phyloP scores from a whole-genome alignment of 2,797 vertebrate genomes.

The Lutjanus argentimaculatus region DNA sequence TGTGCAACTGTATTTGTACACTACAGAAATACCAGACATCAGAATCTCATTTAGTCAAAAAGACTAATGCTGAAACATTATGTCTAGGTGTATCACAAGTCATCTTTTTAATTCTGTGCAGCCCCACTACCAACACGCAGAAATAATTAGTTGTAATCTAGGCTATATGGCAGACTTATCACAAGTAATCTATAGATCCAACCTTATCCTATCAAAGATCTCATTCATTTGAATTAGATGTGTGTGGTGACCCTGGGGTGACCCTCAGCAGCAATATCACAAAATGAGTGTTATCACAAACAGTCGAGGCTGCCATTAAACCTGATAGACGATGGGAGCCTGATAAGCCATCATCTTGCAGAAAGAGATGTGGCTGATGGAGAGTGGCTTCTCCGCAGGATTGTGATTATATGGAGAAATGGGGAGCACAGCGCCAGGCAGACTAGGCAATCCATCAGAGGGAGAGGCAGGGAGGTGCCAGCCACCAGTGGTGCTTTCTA shows the following conservation, averaged over 20 bases:
- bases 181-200: conserved; percentile 39
- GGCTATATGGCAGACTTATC: conserved; percentile 41
- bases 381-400: conserved; percentile 67
- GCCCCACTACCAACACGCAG: conserved; percentile 22
- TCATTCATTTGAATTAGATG: conserved; percentile 55
- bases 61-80: conserved; percentile 12
- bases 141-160: conserved; percentile 30
- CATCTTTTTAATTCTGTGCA: conserved; percentile 46
- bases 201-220: conserved; percentile 54
- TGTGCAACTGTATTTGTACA: conserved; percentile 3
- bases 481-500: conserved; percentile 54
- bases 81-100: background rate
- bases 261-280: conserved; percentile 61
- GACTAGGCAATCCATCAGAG: conserved; percentile 71
- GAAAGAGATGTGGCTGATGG: conserved; percentile 71
- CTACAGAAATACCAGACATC: conserved; percentile 16
- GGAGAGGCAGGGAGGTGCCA: conserved; percentile 43
- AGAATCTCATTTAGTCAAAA: conserved; percentile 2
- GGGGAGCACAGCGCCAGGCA: conserved; percentile 55
- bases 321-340: conserved; percentile 59
- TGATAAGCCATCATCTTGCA: conserved; percentile 68
- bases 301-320: conserved; percentile 64
- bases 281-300: conserved; percentile 70
- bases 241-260: conserved; percentile 54
- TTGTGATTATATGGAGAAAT: conserved; percentile 79